Base-by-base conservation (phyloP, 2,888 invertebrate genomes). In the Drosophila anomelani region DNA sequence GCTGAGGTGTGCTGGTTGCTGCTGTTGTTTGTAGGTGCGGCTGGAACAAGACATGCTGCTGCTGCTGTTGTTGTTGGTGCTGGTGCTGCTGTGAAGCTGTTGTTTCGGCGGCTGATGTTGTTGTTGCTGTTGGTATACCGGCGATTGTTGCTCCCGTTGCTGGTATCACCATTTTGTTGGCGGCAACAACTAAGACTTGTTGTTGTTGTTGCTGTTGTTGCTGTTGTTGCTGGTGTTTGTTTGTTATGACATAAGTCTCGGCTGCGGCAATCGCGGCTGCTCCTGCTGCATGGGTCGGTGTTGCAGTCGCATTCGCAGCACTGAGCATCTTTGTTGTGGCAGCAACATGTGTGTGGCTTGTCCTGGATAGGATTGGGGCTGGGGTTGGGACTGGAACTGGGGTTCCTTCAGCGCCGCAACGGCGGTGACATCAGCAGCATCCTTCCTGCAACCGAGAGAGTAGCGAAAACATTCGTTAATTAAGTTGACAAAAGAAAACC, bases 11-110 rank as follows among this genome's bases (percentile, higher is more conserved):
- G 95, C 64, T 66, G 64, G 64, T 66, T 64, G 93, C 76, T 82
- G 86, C 59, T 80, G 82, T 77, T 84, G 89, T 75, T 70, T 83
- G 84, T 63, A 90, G 78, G 61, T 90, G 90, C 44, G 81, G 87
- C 66, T 85, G 90, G 44, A 89, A 88, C 63, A 87, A 76, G 47
- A 76, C 80, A 69, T 98, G 94, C 93, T 98, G 98, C 93, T 98
- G 98, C 59, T 98, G 98, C 88, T 97, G 95, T 92, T 75, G 93
- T 68, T 69, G 85, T 58, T 85, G 83, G 71, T 72, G 78, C 61
- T 74, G 76, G 41, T 53, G 59, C 90, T 77, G 93, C 93, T 77
- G 85, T 77, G 80, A 43, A 69, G 75, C 59, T 71, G 77, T 72
- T 76, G 85, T 60, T 72, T 78, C 77, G 73, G 77, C 75, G 72